Evolutionary conservation across 2,113 vertebrate genomes (phyloP).

Genomic region (Eretmochelys imbricata): DNA sequence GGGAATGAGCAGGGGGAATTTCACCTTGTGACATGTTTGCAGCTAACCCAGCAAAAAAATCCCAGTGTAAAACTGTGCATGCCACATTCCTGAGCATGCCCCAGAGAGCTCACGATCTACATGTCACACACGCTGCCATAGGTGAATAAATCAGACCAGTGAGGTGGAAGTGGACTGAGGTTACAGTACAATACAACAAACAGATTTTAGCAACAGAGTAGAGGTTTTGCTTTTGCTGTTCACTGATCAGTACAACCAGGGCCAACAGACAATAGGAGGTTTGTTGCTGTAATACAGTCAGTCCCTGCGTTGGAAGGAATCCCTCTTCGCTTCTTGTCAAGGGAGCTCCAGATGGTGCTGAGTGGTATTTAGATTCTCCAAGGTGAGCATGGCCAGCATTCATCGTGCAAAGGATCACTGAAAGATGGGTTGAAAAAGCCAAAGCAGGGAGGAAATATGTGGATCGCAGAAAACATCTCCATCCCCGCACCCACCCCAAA

Average conservation of each 20-base stretch:
- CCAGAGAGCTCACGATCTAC: not conserved
- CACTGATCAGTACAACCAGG: not conserved
- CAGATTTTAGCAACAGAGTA: not conserved
- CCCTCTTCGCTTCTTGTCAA: not conserved
- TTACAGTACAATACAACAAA: not conserved
- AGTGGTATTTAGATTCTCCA: not conserved
- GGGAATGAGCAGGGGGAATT: not conserved
- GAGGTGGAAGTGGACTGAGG: not conserved
- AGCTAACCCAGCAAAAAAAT: not conserved
- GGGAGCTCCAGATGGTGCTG: not conserved
- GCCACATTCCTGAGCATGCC: not conserved
- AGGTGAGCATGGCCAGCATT: not conserved
- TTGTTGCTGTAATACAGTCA: not conserved
- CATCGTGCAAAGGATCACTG: fast-evolving
- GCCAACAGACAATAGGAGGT: not conserved
- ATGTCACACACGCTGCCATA: not conserved
- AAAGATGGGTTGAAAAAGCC: fast-evolving
- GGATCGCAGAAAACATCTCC: not conserved
- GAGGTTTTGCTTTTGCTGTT: not conserved
- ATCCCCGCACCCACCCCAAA: not conserved
- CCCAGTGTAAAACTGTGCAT: not conserved
- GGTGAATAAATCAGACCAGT: not conserved
- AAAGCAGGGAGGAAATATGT: not conserved
- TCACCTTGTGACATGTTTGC: not conserved
- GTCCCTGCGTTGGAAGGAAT: not conserved